These are phyloP conservation scores for Pao palembangensis DNA, from an alignment of 2,113 vertebrate species.

Conservation along the genomic window DNA sequence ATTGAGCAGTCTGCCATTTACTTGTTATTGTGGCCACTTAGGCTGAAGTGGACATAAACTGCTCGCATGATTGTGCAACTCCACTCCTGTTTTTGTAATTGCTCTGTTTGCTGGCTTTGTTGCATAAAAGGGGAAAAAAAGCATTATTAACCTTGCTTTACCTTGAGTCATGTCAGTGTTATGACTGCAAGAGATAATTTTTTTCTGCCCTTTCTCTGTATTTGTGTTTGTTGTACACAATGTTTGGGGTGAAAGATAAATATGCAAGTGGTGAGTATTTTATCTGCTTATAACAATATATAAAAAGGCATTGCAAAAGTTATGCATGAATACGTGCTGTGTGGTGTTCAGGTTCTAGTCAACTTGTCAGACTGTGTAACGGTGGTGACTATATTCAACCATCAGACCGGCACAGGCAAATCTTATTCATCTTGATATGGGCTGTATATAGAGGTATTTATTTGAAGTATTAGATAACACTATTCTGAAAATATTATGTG, in stretches of 20 bases:
- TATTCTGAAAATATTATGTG: constrained; percentile 13
- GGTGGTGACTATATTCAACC: no score
- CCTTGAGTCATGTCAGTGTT: neutral
- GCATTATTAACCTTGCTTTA: constrained; percentile 2
- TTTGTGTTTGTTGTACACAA: neutral
- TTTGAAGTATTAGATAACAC: neutral
- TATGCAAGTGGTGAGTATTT: no score
- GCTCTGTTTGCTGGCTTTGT: constrained; percentile 8
- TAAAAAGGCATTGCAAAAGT: no score
- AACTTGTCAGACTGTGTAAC: no score
- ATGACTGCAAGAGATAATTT: neutral
- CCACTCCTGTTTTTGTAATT: constrained; percentile 27
- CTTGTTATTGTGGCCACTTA: constrained; percentile 37
- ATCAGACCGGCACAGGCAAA: no score
- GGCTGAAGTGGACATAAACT: constrained; percentile 45
- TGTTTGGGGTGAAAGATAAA: constrained; percentile 5
- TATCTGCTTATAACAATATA: no score
- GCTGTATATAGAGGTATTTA: no score
- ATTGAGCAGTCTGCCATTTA: constrained; percentile 14
- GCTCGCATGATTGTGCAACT: constrained; percentile 59
- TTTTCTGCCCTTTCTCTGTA: neutral
- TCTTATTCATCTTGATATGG: no score
- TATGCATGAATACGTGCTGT: no score
- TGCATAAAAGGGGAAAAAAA: constrained; percentile 27
- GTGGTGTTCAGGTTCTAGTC: no score